Percentiles rank a stretch among this genome's conserved stretches.
Evolutionary conservation across 2,888 invertebrate genomes (phyloP).

Genomic region (Scrobipalpa atriplicella): DNA sequence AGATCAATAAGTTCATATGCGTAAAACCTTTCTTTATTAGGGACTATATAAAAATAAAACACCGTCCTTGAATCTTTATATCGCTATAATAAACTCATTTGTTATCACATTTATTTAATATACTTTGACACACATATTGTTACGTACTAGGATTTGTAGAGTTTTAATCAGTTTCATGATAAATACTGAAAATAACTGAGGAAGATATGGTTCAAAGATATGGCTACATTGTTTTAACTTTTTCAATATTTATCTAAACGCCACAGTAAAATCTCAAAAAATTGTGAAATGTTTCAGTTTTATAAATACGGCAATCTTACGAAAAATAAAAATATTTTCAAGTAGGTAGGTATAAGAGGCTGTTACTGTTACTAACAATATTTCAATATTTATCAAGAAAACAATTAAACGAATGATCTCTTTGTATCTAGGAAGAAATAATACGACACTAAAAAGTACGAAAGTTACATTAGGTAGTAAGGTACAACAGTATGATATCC

Average conservation of each 20-base stretch:
- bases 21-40: neutral
- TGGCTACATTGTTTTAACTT: neutral
- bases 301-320: neutral
- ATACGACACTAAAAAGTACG: conserved; percentile 54
- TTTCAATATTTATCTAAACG: neutral
- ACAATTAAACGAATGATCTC: conserved; percentile 48
- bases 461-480: conserved; percentile 49
- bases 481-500: conserved; percentile 55
- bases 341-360: no score
- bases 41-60: conserved; percentile 6
- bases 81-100: conserved; percentile 81
- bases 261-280: neutral
- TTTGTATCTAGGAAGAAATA: conserved; percentile 65
- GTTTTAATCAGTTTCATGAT: conserved; percentile 57
- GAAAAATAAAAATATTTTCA: neutral
- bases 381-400: conserved; percentile 56
- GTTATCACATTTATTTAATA: conserved; percentile 81
- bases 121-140: conserved; percentile 79
- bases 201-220: conserved; percentile 12
- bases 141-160: conserved; percentile 75
- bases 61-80: conserved; percentile 55
- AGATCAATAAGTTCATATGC: neutral
- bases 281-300: neutral
- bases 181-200: conserved; percentile 46
- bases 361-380: no score